Evolutionary conservation across 2,797 vertebrate species (phyloP).

Genomic region (Mormyrus proboscirostris): DNA sequence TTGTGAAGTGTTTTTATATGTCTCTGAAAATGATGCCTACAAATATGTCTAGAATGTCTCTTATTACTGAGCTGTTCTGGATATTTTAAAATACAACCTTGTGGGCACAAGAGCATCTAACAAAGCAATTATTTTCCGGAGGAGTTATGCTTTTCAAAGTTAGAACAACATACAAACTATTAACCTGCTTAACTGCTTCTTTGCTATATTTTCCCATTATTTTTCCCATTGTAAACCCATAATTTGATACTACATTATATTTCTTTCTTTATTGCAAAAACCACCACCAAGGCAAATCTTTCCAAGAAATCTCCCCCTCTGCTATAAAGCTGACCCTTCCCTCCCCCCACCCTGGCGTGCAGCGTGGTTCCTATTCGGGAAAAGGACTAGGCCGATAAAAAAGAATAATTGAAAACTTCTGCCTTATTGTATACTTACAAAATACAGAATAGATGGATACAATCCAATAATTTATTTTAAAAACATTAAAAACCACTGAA

Average conservation of each 20-base stretch:
- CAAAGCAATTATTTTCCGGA: neutral
- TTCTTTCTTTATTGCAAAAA: neutral
- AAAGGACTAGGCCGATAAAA: neutral
- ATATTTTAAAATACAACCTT: neutral
- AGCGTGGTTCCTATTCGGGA: neutral
- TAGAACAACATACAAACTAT: neutral
- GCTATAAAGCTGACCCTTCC: neutral
- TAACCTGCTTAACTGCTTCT: neutral
- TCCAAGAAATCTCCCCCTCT: neutral
- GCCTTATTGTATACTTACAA: neutral
- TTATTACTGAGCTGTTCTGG: neutral
- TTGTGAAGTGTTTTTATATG: neutral
- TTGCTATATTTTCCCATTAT: neutral
- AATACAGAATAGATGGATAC: neutral
- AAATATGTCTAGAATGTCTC: neutral
- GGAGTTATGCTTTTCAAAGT: neutral
- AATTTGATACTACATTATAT: neutral
- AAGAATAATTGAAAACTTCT: neutral
- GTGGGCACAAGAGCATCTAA: neutral
- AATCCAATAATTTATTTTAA: neutral
- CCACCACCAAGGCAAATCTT: neutral
- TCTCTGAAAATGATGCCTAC: neutral
- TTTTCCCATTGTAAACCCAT: neutral
- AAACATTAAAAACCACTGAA: slow-evolving; percentile 5
- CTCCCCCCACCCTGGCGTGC: neutral